Conservation (phyloP, 35 echinoderm and acorn worm genomes). For the Holothuria glaberrima region DNA sequence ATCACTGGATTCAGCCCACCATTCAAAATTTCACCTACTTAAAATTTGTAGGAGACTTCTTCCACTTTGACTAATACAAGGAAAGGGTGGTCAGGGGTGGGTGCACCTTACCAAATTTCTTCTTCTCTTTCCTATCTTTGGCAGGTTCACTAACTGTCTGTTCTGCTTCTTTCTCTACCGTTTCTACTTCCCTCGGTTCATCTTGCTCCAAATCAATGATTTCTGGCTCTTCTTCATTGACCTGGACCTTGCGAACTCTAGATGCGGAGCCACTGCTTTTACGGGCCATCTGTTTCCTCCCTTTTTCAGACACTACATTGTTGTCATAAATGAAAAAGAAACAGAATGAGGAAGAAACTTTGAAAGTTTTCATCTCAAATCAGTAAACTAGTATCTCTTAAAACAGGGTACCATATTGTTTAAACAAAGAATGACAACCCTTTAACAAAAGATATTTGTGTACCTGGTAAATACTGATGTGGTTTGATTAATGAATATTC, state of each 20-base stretch:
- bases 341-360: no score
- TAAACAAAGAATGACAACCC: not conserved
- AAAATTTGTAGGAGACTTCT: no score
- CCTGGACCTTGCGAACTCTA: conserved; percentile 28
- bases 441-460: not conserved
- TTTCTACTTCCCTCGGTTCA: conserved; percentile 35
- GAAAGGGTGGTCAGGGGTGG: no score
- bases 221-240: conserved; percentile 41
- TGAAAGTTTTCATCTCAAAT: no score
- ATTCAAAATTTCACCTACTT: not conserved
- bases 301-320: conserved; percentile 26
- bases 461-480: conserved; percentile 63
- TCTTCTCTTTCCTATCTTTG: conserved; percentile 42
- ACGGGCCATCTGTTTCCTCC: conserved; percentile 60
- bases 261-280: conserved; percentile 47
- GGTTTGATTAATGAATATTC: conserved; percentile 47
- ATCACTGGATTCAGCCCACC: not conserved
- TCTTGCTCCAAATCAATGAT: conserved; percentile 52
- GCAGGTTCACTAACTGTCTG: not conserved
- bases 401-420: no score
- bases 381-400: no score
- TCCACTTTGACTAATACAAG: no score
- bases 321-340: not conserved
- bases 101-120: not conserved
- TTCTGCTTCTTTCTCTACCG: conserved; percentile 19